phyloP scores from a whole-genome alignment of 2,113 vertebrate genomes.

The Perca fluviatilis region DNA sequence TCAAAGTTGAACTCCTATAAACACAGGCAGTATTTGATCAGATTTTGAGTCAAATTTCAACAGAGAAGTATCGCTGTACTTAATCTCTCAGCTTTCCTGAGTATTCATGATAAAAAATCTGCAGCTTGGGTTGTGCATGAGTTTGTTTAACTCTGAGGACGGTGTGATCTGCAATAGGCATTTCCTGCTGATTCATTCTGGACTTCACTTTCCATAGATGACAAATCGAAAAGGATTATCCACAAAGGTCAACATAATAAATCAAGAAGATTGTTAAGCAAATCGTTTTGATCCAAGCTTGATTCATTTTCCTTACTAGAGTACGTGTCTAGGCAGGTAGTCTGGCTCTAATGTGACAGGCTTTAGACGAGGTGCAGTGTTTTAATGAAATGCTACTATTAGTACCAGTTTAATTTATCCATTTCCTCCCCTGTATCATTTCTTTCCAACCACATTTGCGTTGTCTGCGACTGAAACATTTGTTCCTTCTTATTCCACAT shows the following conservation, averaged over 20 bases:
- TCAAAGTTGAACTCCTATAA: neutral
- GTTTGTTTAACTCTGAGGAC: neutral
- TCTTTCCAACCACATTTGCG: conserved; percentile 9
- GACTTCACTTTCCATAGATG: neutral
- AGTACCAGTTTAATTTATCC: neutral
- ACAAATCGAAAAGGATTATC: neutral
- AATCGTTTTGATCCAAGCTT: neutral
- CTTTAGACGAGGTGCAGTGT: neutral
- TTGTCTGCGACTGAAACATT: neutral
- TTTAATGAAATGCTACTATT: conserved; percentile 12
- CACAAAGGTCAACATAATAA: neutral
- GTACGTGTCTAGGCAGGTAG: neutral
- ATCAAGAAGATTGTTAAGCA: neutral
- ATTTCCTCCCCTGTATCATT: neutral
- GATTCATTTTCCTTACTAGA: neutral
- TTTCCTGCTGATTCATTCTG: conserved; percentile 8
- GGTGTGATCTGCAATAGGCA: neutral
- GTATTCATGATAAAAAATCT: neutral
- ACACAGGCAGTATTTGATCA: neutral
- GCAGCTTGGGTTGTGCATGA: neutral
- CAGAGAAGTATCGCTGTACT: neutral
- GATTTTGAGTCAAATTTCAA: neutral
- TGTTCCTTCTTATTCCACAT: neutral
- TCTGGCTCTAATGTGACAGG: neutral
- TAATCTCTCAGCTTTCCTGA: neutral